phyloP scores from a whole-genome alignment of 2,113 vertebrate genomes.

The Psettodes erumei region DNA sequence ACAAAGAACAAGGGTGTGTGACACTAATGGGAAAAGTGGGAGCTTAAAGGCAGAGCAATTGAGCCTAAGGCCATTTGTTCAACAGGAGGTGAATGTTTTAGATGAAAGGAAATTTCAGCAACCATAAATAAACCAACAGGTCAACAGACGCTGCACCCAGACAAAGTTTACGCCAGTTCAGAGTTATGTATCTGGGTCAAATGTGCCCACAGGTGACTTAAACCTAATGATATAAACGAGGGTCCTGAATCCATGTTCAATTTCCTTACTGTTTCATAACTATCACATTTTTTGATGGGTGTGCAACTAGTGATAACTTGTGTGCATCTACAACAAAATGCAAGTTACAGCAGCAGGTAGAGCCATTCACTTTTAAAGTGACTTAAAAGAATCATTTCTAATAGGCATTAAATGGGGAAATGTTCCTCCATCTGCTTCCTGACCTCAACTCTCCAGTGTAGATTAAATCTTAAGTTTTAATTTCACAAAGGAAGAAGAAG shows the following conservation, averaged over 20 bases:
- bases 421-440: slow-evolving; percentile 5
- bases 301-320: not conserved
- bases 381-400: not conserved
- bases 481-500: not conserved
- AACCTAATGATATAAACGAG: no score
- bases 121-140: slow-evolving; percentile 42
- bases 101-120: slow-evolving; percentile 11
- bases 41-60: not conserved
- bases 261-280: no score
- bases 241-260: no score
- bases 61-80: slow-evolving; percentile 34
- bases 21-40: not conserved
- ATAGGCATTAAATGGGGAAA: not conserved
- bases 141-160: not conserved
- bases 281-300: no score
- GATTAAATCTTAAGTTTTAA: not conserved
- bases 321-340: not conserved
- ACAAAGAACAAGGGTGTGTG: not conserved
- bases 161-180: slow-evolving; percentile 38
- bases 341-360: not conserved
- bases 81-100: slow-evolving; percentile 10
- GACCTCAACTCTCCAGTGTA: not conserved
- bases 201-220: not conserved
- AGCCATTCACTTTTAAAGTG: not conserved
- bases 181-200: slow-evolving; percentile 11